Evolutionary conservation across 2,113 vertebrate genomes (phyloP).

Genomic region (Carassius gibelio): DNA sequence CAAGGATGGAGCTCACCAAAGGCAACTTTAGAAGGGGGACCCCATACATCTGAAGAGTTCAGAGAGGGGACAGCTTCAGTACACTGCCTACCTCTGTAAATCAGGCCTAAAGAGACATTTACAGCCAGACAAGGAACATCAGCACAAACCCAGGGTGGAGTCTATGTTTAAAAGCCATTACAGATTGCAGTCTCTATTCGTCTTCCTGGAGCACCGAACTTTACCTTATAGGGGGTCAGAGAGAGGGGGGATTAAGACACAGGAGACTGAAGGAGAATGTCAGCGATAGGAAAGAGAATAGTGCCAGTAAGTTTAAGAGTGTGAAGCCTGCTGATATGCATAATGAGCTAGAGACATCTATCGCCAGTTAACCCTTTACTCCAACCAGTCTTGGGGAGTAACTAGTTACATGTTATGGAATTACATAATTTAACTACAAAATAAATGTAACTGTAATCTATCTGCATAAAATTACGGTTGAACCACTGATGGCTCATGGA

Average conservation of each 20-base stretch:
- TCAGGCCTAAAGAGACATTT: constrained; percentile 25
- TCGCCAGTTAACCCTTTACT: constrained; percentile 1
- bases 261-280: constrained; percentile 15
- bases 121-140: constrained; percentile 43
- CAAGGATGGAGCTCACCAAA: constrained; percentile 40
- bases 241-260: constrained; percentile 33
- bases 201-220: constrained; percentile 49
- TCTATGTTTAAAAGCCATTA: constrained; percentile 39
- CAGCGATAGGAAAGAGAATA: not conserved
- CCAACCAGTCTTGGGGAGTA: not conserved
- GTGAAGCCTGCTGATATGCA: not conserved
- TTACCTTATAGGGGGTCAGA: constrained; percentile 60
- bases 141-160: constrained; percentile 46
- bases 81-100: constrained; percentile 18
- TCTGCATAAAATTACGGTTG: too few relatives aligned
- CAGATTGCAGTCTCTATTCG: constrained; percentile 51
- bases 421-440: too few relatives aligned
- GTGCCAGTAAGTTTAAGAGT: constrained; percentile 14
- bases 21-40: constrained; percentile 33
- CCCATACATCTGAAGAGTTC: constrained; percentile 33
- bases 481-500: too few relatives aligned
- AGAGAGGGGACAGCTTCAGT: constrained; percentile 15
- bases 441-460: too few relatives aligned
- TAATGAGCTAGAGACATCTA: not conserved
- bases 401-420: too few relatives aligned